Percentiles rank a stretch among this genome's conserved stretches.
Conservation (phyloP, 2,113 vertebrate genomes). For the Leucosticte australis region DNA sequence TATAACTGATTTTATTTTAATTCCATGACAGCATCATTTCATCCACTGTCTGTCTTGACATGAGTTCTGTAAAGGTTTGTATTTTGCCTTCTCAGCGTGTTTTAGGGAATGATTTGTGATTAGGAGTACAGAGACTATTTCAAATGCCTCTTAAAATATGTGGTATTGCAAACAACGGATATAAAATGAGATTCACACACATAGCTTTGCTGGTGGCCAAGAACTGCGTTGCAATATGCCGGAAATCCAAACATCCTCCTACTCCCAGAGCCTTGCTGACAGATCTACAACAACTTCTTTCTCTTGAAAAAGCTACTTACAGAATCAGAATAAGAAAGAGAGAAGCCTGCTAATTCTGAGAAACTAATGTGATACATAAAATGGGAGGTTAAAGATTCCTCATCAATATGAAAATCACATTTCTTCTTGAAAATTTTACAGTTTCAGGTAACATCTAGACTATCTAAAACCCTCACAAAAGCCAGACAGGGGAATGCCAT, state of each 20-base stretch:
- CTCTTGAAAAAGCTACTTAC: conserved; percentile 58
- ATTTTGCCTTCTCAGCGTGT: not conserved
- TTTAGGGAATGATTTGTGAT: conserved; percentile 21
- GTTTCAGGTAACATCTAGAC: not conserved
- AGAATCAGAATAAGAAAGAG: conserved; percentile 43
- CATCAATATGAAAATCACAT: not conserved
- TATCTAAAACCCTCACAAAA: not conserved
- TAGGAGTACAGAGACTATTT: conserved; percentile 27
- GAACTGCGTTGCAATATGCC: conserved; percentile 68
- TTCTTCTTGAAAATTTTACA: not conserved
- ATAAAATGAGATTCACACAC: conserved; percentile 70
- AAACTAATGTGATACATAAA: not conserved
- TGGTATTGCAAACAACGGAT: conserved; percentile 57
- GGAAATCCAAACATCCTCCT: conserved; percentile 72
- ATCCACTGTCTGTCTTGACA: not conserved
- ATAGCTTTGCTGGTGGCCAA: conserved; percentile 69
- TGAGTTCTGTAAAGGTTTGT: not conserved
- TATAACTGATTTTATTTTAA: not conserved
- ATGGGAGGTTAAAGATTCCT: not conserved
- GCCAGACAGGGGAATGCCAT: not conserved
- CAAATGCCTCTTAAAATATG: conserved; percentile 53
- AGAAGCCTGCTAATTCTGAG: conserved; percentile 39
- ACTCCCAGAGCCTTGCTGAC: conserved; percentile 68
- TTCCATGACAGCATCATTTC: not conserved
- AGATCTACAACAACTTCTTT: conserved; percentile 68